Evolutionary conservation across 1,140 invertebrate genomes (phyloP), one percentile per base, ranked within the genome.

Genomic region (Oscheius sp.): DNA sequence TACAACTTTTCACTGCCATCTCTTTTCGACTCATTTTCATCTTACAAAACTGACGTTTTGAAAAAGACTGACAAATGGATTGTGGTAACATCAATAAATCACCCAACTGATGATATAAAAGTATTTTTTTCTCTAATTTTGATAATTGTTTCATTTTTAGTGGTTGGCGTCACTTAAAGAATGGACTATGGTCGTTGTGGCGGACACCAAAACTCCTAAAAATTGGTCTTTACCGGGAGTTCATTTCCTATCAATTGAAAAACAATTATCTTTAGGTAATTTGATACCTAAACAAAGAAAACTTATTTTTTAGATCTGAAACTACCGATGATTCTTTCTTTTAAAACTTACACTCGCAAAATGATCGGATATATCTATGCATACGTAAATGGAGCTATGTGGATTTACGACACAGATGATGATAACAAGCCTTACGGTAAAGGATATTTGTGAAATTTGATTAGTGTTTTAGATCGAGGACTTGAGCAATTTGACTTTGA

Each of bases 321-420:
- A 18, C 32, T 67, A 13, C 20, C 29, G 1, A 15, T 18, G 18
- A 18, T 35, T 3, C 23, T 80, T 0, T 73, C 76, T 3, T 70
- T 45, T 29, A 72, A 78, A 35, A 74, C 52, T 23, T 80, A 80
- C 46, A 80, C 68, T 2, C 18, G 79, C n/a, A 79, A 79, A 52
- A 73, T 49, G n/a, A 68, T 80, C 58, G 79, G 79, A 36, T 80
- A 80, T 63, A 64, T 80, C 20, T 80, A 77, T 65, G 79, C 79
- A 2, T 76, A 80, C 42, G 29, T 75, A 29, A 61, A 79, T 32
- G 72, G 72, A n/a, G 72, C 72, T 26, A 34, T 73, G 35, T 74
- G 72, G 72, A 74, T 74, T 32, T 74, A 74, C 49, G 72, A 74
- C 35, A 74, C 72, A 3, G 72, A 74, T 36, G 72, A 74, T 62